Evolutionary conservation across 2,797 vertebrate genomes (phyloP).

Genomic region (Platalea minor): DNA sequence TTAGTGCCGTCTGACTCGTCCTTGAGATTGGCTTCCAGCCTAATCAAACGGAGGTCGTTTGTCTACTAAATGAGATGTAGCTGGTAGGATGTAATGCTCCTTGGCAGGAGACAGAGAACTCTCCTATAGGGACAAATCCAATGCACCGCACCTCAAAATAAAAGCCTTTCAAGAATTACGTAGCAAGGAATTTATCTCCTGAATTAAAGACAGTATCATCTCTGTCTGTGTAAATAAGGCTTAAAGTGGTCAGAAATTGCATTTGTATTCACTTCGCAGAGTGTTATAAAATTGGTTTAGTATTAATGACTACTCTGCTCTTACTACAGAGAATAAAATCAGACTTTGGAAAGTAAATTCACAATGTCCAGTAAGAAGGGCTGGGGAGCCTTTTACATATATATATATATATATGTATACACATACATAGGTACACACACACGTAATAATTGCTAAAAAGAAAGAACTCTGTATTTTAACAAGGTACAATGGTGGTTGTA

Average conservation of each 20-base stretch:
- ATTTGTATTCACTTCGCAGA: slow-evolving; percentile 10
- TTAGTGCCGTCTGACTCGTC: background rate
- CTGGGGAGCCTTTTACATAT: background rate
- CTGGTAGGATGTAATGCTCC: background rate
- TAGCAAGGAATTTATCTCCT: background rate
- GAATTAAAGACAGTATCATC: background rate
- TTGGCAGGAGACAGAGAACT: background rate
- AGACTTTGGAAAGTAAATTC: background rate
- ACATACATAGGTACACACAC: background rate
- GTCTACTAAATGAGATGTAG: background rate
- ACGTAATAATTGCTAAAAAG: background rate
- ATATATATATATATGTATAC: rapidly evolving
- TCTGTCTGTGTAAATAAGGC: background rate
- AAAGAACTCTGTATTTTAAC: background rate
- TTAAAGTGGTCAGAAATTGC: background rate
- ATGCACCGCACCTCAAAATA: background rate
- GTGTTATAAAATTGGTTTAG: background rate
- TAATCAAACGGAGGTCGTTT: background rate
- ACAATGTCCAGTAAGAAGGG: background rate
- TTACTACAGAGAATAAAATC: background rate
- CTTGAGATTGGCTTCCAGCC: slow-evolving; percentile 17
- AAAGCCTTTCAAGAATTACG: slow-evolving; percentile 22
- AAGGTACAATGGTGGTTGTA: background rate
- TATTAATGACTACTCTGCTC: background rate
- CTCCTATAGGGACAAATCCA: background rate